phyloP scores from a whole-genome alignment of 1,140 invertebrate species.

The Drosophila asahinai region DNA sequence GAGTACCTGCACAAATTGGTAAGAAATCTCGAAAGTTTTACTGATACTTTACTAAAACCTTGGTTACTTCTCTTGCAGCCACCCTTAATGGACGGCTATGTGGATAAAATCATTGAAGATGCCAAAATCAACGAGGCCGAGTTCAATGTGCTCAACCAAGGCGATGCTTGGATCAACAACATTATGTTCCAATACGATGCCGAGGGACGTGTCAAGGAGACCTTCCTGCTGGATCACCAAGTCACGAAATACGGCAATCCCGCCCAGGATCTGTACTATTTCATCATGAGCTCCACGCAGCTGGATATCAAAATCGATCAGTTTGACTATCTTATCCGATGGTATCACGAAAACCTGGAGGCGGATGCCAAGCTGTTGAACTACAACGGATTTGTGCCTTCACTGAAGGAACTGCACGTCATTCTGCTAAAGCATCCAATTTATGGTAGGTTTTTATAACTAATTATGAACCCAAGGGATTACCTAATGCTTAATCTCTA shows the following conservation, averaged over 20 bases:
- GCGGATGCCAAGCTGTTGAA: conserved; percentile 38
- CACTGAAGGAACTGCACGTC: conserved; percentile 40
- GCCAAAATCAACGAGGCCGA: conserved; percentile 78
- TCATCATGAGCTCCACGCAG: conserved; percentile 47
- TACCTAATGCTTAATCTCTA: background rate
- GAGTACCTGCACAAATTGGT: conserved; percentile 52
- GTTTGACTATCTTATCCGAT: conserved; percentile 60
- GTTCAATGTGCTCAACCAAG: conserved; percentile 88
- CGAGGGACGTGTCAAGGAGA: conserved; percentile 85
- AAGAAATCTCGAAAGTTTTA: background rate
- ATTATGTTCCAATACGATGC: conserved; percentile 88
- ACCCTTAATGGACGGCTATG: background rate
- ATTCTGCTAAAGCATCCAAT: conserved; percentile 47
- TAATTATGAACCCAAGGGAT: background rate
- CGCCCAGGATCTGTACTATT: conserved; percentile 56
- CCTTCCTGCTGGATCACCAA: conserved; percentile 85
- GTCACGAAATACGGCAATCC: conserved; percentile 52
- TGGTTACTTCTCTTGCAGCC: conserved; percentile 3
- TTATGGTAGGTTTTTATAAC: conserved; percentile 11
- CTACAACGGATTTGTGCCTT: conserved; percentile 44
- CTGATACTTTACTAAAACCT: too few species aligned
- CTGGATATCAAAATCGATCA: conserved; percentile 53
- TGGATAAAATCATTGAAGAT: conserved; percentile 39
- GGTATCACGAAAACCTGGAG: conserved; percentile 56
- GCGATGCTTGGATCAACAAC: conserved; percentile 89